These are phyloP conservation scores for Macrotrachela quadricornifera DNA, from an alignment of 1,140 invertebrate genomes.

Conservation along the genomic window DNA sequence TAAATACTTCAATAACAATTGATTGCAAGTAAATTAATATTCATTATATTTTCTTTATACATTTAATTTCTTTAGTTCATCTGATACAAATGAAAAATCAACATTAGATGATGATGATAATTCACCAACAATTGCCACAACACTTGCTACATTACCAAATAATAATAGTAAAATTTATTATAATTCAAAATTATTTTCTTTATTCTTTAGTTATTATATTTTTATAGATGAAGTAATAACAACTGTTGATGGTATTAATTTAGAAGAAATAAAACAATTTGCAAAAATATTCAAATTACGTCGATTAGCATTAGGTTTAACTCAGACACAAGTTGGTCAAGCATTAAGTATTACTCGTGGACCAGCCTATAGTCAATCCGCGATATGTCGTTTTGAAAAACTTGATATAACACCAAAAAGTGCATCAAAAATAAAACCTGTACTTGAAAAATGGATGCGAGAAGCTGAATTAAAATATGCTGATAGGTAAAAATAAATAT, in stretches of 20 bases:
- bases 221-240: slow-evolving; percentile 35
- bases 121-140: too few species aligned
- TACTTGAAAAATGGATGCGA: slow-evolving; percentile 89
- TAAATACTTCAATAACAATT: too few species aligned
- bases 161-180: too few species aligned
- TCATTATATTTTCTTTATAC: too few species aligned
- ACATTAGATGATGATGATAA: too few species aligned
- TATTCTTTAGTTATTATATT: too few species aligned
- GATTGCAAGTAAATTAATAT: too few species aligned
- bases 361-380: slow-evolving; percentile 88
- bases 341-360: slow-evolving; percentile 80
- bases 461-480: slow-evolving; percentile 61
- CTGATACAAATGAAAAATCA: too few species aligned
- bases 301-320: slow-evolving; percentile 68
- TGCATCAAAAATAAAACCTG: slow-evolving; percentile 94
- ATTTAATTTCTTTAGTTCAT: too few species aligned
- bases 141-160: too few species aligned
- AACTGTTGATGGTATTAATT: slow-evolving; percentile 77
- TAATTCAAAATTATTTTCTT: too few species aligned
- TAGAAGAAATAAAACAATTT: slow-evolving; percentile 93
- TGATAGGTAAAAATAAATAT: neutral
- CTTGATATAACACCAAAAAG: slow-evolving; percentile 95
- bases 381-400: slow-evolving; percentile 98
- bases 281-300: slow-evolving; percentile 84
- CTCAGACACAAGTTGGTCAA: slow-evolving; percentile 63